Percentiles rank a stretch among this genome's conserved stretches.
Conservation (phyloP, 2,888 invertebrate species). For the Andrena minutula region DNA sequence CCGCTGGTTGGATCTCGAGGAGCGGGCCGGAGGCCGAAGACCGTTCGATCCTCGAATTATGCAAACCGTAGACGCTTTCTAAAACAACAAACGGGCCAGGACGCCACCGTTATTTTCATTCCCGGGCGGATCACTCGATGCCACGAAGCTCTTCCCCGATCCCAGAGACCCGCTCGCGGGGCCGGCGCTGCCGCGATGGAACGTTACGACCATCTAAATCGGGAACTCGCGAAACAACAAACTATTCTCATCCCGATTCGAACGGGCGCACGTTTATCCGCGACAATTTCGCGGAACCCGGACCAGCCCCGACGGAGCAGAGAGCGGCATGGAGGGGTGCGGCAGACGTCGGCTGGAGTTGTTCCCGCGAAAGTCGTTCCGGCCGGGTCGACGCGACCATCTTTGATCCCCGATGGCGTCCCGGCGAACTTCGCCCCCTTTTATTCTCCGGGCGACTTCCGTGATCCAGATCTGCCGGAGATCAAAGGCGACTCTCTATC, state of each 20-base stretch:
- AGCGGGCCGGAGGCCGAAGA: not conserved
- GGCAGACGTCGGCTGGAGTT: not conserved
- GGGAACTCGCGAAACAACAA: conserved; percentile 62
- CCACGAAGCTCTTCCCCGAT: conserved; percentile 17
- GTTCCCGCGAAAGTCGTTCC: not conserved
- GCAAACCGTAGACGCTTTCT: conserved; percentile 31
- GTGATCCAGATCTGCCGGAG: conserved; percentile 27
- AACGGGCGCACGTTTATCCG: conserved; percentile 29
- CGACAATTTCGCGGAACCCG: not conserved
- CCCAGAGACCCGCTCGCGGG: conserved; percentile 14
- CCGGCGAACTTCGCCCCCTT: conserved; percentile 2
- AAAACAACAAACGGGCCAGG: conserved; percentile 46
- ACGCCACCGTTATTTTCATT: conserved; percentile 49
- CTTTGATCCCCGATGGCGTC: conserved; percentile 18
- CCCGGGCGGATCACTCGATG: conserved; percentile 9
- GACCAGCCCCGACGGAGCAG: not conserved
- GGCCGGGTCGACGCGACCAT: not conserved
- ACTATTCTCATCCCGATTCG: conserved; percentile 52
- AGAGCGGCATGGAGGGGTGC: not conserved
- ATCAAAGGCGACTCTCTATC: conserved; percentile 4
- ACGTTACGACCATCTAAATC: conserved; percentile 63
- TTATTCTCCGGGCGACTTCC: conserved; percentile 47
- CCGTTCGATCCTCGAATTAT: conserved; percentile 17
- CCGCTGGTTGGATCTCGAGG: not conserved
- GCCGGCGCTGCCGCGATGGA: conserved; percentile 50